These are phyloP conservation scores for Pluvianellus socialis DNA, from an alignment of 2,113 vertebrate genomes.

Conservation along the genomic window DNA sequence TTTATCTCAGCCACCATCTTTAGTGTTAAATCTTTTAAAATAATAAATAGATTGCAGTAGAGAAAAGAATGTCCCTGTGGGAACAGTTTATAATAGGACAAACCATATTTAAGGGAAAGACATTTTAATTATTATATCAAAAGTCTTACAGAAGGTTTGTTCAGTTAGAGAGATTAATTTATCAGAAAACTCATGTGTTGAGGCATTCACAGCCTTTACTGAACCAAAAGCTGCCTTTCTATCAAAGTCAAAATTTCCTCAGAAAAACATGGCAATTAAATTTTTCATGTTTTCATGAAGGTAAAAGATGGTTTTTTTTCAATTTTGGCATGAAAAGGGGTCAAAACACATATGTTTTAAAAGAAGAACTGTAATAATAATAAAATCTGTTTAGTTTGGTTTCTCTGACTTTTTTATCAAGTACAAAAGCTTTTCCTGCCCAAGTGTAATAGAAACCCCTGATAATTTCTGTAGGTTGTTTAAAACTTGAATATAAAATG, in stretches of 20 bases:
- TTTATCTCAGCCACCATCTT: not conserved
- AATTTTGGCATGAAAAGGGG: not conserved
- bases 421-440: not conserved
- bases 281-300: not conserved
- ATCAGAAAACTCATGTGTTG: not conserved
- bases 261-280: not conserved
- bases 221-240: not conserved
- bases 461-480: not conserved
- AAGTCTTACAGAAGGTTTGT: not conserved
- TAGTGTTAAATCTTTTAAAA: not conserved
- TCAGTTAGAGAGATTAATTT: not conserved
- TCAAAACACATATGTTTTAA: not conserved
- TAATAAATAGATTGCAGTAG: not conserved
- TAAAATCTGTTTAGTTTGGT: not conserved
- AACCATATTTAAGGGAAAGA: not conserved
- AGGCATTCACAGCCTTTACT: not conserved
- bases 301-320: not conserved
- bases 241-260: not conserved
- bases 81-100: not conserved
- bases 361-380: not conserved
- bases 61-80: not conserved
- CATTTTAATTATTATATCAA: not conserved
- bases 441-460: not conserved
- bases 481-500: slow-evolving; percentile 13
- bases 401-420: not conserved